A percentile compares a stretch with the other conserved stretches of the same genome.
phyloP scores from a whole-genome alignment of 2,113 vertebrate genomes.

The Carlito syrichta region DNA sequence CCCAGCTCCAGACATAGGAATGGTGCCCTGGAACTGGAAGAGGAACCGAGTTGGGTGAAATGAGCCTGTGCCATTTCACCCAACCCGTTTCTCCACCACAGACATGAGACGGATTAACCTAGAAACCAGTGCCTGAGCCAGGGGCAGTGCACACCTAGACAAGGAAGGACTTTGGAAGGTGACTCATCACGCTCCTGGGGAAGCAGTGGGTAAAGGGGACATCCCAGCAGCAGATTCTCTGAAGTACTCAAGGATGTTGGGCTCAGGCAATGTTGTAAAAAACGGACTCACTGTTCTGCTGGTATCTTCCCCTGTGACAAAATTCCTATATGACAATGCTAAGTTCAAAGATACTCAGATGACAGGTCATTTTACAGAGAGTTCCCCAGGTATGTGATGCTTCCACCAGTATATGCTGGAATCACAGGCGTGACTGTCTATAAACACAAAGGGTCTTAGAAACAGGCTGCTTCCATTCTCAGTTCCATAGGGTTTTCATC shows the following conservation, averaged over 20 bases:
- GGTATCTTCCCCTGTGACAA: neutral
- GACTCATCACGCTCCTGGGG: neutral
- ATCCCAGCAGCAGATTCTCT: too few species aligned
- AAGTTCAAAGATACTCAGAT: conserved; percentile 52
- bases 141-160: conserved; percentile 18
- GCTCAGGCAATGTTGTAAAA: conserved; percentile 55
- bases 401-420: neutral
- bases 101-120: too few species aligned
- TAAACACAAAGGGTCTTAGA: conserved; percentile 41
- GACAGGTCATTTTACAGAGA: neutral
- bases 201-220: conserved; percentile 21
- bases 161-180: conserved; percentile 47
- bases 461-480: conserved; percentile 13
- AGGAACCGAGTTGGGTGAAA: neutral
- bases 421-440: neutral
- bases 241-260: conserved; percentile 47
- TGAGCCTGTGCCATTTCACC: too few species aligned
- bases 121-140: neutral
- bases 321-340: conserved; percentile 33
- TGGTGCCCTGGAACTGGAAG: neutral
- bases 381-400: conserved; percentile 13
- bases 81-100: neutral
- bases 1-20: neutral
- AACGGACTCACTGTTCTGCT: conserved; percentile 51
- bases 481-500: neutral